Evolutionary conservation across 2,888 invertebrate genomes (phyloP).

Genomic region (Heliconius hortense): DNA sequence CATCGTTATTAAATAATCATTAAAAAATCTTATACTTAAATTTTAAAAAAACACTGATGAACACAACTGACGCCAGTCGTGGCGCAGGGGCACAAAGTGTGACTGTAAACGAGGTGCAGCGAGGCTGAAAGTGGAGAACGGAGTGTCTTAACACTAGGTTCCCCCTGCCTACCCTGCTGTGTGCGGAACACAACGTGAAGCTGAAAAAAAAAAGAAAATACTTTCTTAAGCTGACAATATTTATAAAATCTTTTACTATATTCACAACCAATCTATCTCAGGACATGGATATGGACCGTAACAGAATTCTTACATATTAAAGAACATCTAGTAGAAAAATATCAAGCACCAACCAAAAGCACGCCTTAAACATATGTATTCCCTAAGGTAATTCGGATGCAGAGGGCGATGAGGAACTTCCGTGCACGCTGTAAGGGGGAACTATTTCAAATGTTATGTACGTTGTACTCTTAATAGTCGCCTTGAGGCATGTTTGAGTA

Average conservation of each 20-base stretch:
- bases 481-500: conserved; percentile 57
- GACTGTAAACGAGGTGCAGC: no score
- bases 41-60: no score
- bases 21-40: no score
- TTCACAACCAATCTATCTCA: not conserved
- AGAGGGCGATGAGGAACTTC: conserved; percentile 68
- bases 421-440: conserved; percentile 63
- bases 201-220: no score
- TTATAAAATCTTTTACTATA: not conserved
- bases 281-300: not conserved
- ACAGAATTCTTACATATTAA: not conserved
- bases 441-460: conserved; percentile 64
- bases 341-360: not conserved
- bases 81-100: no score
- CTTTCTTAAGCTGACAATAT: not conserved
- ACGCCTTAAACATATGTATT: conserved; percentile 42
- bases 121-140: no score
- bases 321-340: conserved; percentile 10
- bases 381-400: conserved; percentile 71
- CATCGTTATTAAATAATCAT: no score
- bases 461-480: conserved; percentile 66
- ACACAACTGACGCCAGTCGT: no score
- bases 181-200: no score
- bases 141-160: no score
- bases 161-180: no score